Percentiles rank a stretch among this genome's conserved stretches.
Evolutionary conservation across 2,888 invertebrate genomes (phyloP).

Genomic region (Saturnia pavonia): DNA sequence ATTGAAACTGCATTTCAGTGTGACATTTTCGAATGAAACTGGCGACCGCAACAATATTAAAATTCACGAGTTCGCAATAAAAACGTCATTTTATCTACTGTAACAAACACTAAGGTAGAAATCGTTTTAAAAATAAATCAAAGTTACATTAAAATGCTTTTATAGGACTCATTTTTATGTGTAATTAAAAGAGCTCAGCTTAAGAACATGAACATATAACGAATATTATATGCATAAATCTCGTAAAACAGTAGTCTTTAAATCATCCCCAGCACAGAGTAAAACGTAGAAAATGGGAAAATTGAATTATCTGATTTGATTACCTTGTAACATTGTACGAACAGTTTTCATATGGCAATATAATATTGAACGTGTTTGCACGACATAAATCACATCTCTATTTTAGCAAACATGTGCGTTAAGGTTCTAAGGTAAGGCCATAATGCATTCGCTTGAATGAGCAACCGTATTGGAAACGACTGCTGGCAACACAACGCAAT

Average conservation of each 20-base stretch:
- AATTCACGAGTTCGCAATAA: constrained; percentile 5
- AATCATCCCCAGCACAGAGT: background rate
- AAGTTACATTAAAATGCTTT: background rate
- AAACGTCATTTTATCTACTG: background rate
- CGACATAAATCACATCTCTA: background rate
- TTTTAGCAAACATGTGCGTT: background rate
- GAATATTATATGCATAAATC: background rate
- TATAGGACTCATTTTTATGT: background rate
- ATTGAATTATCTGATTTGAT: background rate
- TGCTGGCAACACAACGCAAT: background rate
- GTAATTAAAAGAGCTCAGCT: background rate
- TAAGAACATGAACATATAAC: background rate
- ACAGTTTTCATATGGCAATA: background rate
- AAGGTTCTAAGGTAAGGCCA: background rate
- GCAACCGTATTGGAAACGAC: constrained; percentile 2
- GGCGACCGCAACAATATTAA: constrained; percentile 7
- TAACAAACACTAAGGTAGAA: background rate
- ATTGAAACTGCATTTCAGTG: constrained; percentile 6
- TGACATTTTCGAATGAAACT: constrained; percentile 4
- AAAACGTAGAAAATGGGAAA: background rate
- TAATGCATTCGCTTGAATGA: constrained; percentile 2
- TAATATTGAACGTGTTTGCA: background rate
- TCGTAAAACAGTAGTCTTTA: too few species aligned
- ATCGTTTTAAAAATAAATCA: constrained; percentile 1
- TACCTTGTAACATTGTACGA: background rate